Evolutionary conservation across 2,888 invertebrate species (phyloP), one percentile per base, ranked within the genome.

Genomic region (Drosophila pegasa): DNA sequence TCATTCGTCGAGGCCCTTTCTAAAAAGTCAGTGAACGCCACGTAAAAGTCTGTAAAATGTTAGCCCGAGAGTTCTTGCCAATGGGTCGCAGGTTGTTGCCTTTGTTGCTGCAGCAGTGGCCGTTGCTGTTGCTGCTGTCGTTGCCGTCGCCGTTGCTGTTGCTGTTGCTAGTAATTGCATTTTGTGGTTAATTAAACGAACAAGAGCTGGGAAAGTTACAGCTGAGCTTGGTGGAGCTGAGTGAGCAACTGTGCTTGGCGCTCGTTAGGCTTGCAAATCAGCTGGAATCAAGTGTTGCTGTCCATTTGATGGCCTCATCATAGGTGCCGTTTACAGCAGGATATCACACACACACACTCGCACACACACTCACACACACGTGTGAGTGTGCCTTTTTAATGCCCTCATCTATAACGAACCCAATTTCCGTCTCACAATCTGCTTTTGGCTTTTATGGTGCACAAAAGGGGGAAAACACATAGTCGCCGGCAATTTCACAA

Each of bases 401-500:
- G 61, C 52, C 61, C 47, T 75, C 61, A 57, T 40, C 58, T 70
- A 62, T 66, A 75, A 75, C 63, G 75, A 71, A 75, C 50, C 31
- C 71, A 71, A 75, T 75, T 75, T 75, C 71, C 71, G 66, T 29
- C 45, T 33, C 29, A 33, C 51, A 50, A 43, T 38, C 27, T 64
- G 50, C 40, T 33, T 48, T 29, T 54, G 37, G 10, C 20, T 41
- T 50, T 54, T 37, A 27, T 51, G 38, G 9, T 10, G 9, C 48
- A 20, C n/a, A 29, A 27, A 10, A 29, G 52, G 43, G 43, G 37
- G 35, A 60, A 40, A 47, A 27, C 45, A 45, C 27, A 45, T 27
- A 63, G 41, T 63, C 57, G 51, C 37, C 57, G 80, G 64, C 57
- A 54, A 78, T 83, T 80, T 71, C 67, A 74, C 82, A 73, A 76